These are phyloP conservation scores for Scleropages formosus DNA, from an alignment of 2,797 vertebrate species.

Conservation along the genomic window DNA sequence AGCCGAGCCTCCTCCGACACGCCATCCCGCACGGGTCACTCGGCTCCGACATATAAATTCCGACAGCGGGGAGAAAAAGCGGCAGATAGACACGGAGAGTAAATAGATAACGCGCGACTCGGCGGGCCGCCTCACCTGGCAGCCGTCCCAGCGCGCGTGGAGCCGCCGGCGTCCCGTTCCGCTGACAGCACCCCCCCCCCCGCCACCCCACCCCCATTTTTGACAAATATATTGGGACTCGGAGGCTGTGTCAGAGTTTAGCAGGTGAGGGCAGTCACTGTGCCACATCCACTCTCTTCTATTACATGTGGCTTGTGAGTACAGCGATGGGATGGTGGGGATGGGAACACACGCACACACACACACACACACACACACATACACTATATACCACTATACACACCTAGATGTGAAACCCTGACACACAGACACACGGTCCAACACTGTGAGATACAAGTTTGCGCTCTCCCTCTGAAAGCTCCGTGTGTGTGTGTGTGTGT, in stretches of 20 bases:
- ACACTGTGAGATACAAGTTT: neutral
- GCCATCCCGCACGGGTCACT: neutral
- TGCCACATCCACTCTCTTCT: conserved; percentile 20
- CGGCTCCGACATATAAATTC: conserved; percentile 5
- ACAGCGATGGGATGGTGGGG: neutral
- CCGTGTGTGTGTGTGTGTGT: neutral
- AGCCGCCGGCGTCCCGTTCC: neutral
- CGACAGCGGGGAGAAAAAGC: conserved; percentile 15
- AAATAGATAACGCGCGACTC: neutral
- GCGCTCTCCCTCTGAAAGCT: neutral
- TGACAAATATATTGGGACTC: conserved; percentile 23
- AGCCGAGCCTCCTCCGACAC: neutral
- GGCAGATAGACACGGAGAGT: neutral
- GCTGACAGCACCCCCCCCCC: conserved; percentile 17
- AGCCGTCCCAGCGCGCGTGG: neutral
- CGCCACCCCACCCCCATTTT: conserved; percentile 3
- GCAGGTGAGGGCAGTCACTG: conserved; percentile 15
- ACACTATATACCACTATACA: neutral
- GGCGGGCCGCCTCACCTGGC: neutral
- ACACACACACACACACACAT: neutral
- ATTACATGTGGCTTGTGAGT: conserved; percentile 3
- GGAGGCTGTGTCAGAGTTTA: conserved; percentile 31
- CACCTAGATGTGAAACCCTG: neutral
- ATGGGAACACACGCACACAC: neutral
- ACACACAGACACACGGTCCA: conserved; percentile 1